Evolutionary conservation across 2,797 vertebrate genomes (phyloP), one percentile per base, ranked within the genome.

Genomic region (Pampus argenteus): DNA sequence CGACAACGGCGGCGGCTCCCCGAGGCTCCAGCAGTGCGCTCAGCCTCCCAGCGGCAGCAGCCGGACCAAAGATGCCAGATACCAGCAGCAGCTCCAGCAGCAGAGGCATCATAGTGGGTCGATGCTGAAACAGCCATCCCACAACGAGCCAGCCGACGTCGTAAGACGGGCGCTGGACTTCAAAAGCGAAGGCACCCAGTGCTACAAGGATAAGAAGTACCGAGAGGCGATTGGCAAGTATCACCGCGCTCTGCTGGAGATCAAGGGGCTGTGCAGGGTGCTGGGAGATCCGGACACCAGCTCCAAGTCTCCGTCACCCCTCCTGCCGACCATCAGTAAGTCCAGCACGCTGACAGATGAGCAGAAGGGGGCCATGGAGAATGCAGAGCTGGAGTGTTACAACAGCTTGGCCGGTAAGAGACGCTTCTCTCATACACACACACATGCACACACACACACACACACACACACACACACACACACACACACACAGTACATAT

Each of bases 141-240:
- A 88, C 76, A 89, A 88, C 61, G 94, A 94, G 75, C 95, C 95
- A 1, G 95, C 93, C 14, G 97, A 97, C 85, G 95, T 95, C 60
- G 95, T 99, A 84, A 93, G 94, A 65, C 93, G 97, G 51, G 97
- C 97, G 59, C 91, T 97, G 86, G 97, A 98, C 91, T 99, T 99
- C 92, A 98, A 98, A 94, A 93, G 95, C 91, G 95, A 99, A 88
- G 98, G 97, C 56, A 96, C 96, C 47, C 98, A 98, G 93, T 99
- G 98, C 90, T 99, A 99, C 95, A 97, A 98, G 93, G 98, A 99
- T 85, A 99, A 99, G 95, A 99, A 99, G 93, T 99, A 97, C 95
- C 95, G 97, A 48, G 98, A 99, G 87, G 98, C 98, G 90, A 99
- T 99, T 74, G 98, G 98, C 87, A 99, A 99, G 93, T 99, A 99